Base-by-base conservation (phyloP, 2,888 invertebrate species). In the Volucella inflata region DNA sequence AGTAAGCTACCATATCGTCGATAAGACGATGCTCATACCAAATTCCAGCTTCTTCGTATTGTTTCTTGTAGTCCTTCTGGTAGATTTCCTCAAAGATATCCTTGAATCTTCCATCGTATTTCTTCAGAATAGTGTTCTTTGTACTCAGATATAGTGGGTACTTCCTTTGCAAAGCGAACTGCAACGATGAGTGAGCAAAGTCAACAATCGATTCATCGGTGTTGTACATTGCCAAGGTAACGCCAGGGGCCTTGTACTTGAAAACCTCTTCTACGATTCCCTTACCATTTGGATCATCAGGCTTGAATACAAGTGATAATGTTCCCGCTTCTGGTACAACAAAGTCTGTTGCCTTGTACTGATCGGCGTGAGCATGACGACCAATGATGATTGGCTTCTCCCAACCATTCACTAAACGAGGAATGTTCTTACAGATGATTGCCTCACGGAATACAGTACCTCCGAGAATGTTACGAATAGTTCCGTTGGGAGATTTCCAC, bases 11-110 rank as follows among this genome's bases (percentile, higher is more conserved):
- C 99, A 99, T 99, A 90, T 99, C 99, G 91, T 99, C 99, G 90
- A 99, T 99, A 70, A 99, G 93, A 83, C 99, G 95, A 92, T 99
- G 99, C 92, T 99, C 99, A 91, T 99, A 99, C 98, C 98, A 99
- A 89, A 99, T 96, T 4, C 95, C 95, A 84, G 95, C 95, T 0
- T 95, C 96, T 91, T 99, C 98, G 91, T 93, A 99, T 88, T 96
- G 92, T 0, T 93, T 77, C 92, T 97, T 98, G 89, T 99, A 99
- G 65, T 98, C 94, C 76, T 95, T 94, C 6, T 97, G 96, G 91
- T 98, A 99, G 88, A 98, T 96, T 85, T 98, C 97, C 92, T 98
- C 97, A 94, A 99, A 99, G 88, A 99, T 98, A 89, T 99, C 98
- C 92, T 98, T 98, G 92, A 99, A 99, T 87, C 98, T 94, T 0